Percentiles rank a stretch among this genome's conserved stretches.
Conservation (phyloP, 2,113 vertebrate species). For the Platichthys flesus region DNA sequence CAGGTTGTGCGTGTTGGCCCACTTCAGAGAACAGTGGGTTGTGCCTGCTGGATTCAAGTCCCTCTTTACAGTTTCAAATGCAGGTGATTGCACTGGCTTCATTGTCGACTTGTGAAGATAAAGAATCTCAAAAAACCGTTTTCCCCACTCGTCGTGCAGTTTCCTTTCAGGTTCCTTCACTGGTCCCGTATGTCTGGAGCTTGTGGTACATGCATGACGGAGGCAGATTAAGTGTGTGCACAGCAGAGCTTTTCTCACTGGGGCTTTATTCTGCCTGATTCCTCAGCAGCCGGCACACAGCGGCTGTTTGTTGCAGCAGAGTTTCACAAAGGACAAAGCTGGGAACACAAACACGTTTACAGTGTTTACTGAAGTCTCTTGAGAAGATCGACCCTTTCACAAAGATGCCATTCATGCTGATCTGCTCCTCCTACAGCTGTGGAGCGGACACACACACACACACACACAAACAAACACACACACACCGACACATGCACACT, state of each 20-base stretch:
- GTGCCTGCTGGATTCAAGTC: too few species aligned
- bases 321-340: slow-evolving; percentile 73
- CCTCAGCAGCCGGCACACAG: slow-evolving; percentile 53
- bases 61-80: too few species aligned
- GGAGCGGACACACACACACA: slow-evolving; percentile 26
- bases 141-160: too few species aligned
- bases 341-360: slow-evolving; percentile 63
- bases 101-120: not conserved
- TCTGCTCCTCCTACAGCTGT: slow-evolving; percentile 58
- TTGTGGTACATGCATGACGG: slow-evolving; percentile 16
- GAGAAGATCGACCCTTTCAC: slow-evolving; percentile 65
- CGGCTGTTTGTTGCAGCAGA: slow-evolving; percentile 57
- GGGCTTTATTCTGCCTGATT: slow-evolving; percentile 38
- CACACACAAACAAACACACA: slow-evolving; percentile 17
- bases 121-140: not conserved
- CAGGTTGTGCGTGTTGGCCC: slow-evolving; percentile 9
- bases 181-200: too few species aligned
- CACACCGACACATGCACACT: not conserved
- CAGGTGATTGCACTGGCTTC: too few species aligned
- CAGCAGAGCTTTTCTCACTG: slow-evolving; percentile 31
- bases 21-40: too few species aligned
- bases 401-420: slow-evolving; percentile 72
- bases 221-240: slow-evolving; percentile 36
- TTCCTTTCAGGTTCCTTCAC: too few species aligned
- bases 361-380: slow-evolving; percentile 63